phyloP scores from a whole-genome alignment of 2,113 vertebrate species.

The Phoenicopterus ruber region DNA sequence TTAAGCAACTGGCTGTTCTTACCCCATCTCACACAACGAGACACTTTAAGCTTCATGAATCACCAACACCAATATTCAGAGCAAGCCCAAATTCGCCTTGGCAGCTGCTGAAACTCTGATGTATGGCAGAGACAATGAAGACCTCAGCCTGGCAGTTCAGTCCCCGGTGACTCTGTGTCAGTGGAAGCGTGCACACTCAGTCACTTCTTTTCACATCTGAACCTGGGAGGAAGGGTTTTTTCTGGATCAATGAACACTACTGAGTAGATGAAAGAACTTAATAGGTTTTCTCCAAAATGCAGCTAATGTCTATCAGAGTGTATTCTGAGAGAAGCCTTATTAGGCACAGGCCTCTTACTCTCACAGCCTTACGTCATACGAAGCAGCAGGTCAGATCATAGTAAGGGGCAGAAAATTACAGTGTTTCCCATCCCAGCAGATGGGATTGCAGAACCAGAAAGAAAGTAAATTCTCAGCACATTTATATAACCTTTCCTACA shows the following conservation, averaged over 20 bases:
- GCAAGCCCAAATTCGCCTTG: neutral
- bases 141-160: neutral
- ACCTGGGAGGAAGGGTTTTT: neutral
- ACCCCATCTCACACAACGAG: neutral
- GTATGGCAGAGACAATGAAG: neutral
- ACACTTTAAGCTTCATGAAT: neutral
- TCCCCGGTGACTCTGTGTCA: neutral
- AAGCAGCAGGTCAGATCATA: neutral
- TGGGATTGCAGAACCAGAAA: neutral
- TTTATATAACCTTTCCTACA: neutral
- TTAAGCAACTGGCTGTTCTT: conserved; percentile 3
- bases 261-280: neutral
- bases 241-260: neutral
- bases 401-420: neutral
- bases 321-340: neutral
- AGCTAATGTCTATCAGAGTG: neutral
- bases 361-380: neutral
- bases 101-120: neutral
- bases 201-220: neutral
- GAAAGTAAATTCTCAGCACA: neutral
- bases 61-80: neutral
- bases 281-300: neutral
- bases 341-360: neutral
- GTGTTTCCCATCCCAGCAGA: neutral
- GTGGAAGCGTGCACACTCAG: neutral